These are phyloP conservation scores for Sarcophaga caerulescens DNA, from an alignment of 2,888 invertebrate genomes.

Conservation along the genomic window DNA sequence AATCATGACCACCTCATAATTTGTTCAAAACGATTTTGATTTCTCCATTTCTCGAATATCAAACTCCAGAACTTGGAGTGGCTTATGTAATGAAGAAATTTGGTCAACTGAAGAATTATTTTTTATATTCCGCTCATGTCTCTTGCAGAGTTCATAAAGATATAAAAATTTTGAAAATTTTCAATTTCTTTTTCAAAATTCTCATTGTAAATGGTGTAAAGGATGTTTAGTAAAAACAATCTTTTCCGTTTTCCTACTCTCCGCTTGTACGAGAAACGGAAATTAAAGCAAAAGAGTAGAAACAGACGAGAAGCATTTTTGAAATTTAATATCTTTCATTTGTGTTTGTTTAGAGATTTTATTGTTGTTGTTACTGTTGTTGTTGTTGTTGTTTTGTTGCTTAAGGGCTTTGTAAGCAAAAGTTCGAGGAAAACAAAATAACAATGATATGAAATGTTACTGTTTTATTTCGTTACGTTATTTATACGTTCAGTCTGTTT, in stretches of 20 bases:
- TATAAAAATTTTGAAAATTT: neutral
- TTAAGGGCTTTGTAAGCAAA: conserved; percentile 68
- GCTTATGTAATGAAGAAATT: no score
- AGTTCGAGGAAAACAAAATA: neutral
- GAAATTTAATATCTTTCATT: conserved; percentile 76
- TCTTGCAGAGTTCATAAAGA: neutral
- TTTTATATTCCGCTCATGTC: no score
- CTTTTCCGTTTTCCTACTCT: conserved; percentile 54
- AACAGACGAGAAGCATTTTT: conserved; percentile 37
- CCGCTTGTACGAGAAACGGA: conserved; percentile 55
- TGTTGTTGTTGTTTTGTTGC: conserved; percentile 55
- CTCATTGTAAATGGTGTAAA: neutral
- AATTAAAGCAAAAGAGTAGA: conserved; percentile 21
- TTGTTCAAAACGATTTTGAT: no score
- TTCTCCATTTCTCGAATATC: no score
- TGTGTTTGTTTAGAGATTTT: conserved; percentile 59
- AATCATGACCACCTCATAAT: no score
- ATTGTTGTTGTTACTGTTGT: conserved; percentile 54
- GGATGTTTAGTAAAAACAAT: conserved; percentile 46
- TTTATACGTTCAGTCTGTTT: neutral
- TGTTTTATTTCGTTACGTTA: conserved; percentile 47
- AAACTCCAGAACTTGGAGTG: no score
- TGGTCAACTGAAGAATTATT: no score
- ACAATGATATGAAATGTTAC: conserved; percentile 34
- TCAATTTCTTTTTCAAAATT: neutral